Conservation (phyloP, 2,888 invertebrate species). For the Parnassius orleans region DNA sequence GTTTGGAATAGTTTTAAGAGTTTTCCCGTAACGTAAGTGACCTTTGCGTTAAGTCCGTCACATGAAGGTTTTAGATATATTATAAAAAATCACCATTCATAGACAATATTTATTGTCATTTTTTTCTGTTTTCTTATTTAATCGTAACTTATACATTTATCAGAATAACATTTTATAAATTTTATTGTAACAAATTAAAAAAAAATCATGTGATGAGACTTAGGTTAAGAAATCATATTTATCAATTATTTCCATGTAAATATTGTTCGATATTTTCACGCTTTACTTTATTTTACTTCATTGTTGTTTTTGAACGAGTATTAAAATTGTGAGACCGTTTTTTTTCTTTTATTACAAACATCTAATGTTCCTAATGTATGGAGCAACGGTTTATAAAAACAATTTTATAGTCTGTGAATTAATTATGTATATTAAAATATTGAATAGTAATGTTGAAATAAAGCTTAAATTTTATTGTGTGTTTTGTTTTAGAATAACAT, state of each 20-base stretch:
- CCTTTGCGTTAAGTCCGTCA: constrained; percentile 29
- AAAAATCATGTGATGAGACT: background rate
- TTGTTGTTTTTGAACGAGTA: constrained; percentile 46
- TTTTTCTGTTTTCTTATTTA: background rate
- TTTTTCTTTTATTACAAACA: constrained; percentile 27
- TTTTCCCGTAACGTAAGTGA: constrained; percentile 35
- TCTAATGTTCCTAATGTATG: constrained; percentile 16
- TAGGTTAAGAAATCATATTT: constrained; percentile 31
- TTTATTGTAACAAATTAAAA: background rate
- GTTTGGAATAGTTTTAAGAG: constrained; percentile 30
- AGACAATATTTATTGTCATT: background rate
- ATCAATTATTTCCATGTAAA: constrained; percentile 49
- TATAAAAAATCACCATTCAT: background rate
- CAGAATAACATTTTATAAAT: background rate
- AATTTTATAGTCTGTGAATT: constrained; percentile 1
- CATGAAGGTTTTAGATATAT: background rate
- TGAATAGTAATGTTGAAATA: constrained; percentile 8
- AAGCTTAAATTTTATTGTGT: constrained; percentile 10
- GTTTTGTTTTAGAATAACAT: constrained; percentile 9
- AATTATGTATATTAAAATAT: constrained; percentile 1
- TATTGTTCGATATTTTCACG: constrained; percentile 43
- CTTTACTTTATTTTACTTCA: constrained; percentile 47
- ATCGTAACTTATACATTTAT: background rate
- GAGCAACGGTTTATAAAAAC: constrained; percentile 4
- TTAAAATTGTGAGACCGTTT: constrained; percentile 35